A percentile compares a stretch with the other conserved stretches of the same genome.
phyloP scores from a whole-genome alignment of 2,888 invertebrate species.

The Molorchus minor region DNA sequence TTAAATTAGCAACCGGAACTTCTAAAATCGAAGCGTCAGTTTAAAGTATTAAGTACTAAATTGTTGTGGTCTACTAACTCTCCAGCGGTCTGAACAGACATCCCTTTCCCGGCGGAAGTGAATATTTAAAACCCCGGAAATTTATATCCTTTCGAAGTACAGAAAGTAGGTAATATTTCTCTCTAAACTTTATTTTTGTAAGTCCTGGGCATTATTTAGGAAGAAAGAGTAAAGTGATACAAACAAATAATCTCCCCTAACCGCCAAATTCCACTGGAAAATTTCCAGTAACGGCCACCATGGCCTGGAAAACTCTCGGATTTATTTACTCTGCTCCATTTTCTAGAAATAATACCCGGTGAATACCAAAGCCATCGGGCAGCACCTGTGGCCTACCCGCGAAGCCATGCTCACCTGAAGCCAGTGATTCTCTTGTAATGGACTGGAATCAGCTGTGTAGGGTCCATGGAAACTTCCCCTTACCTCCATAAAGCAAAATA shows the following conservation, averaged over 20 bases:
- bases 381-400: slow-evolving; percentile 55
- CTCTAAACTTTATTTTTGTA: slow-evolving; percentile 23
- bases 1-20: too few species aligned
- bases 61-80: not conserved
- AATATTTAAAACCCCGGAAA: slow-evolving; percentile 18
- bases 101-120: slow-evolving; percentile 1
- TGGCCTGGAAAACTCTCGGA: slow-evolving; percentile 49
- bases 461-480: not conserved
- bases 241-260: slow-evolving; percentile 45
- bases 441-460: not conserved
- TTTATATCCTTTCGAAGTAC: slow-evolving; percentile 20
- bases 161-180: slow-evolving; percentile 25
- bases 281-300: slow-evolving; percentile 45
- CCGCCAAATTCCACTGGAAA: slow-evolving; percentile 46
- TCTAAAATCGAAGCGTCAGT: not conserved
- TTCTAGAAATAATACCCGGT: slow-evolving; percentile 60
- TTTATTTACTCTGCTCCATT: slow-evolving; percentile 60
- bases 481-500: too few species aligned
- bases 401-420: too few species aligned
- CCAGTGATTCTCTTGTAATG: too few species aligned
- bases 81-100: too few species aligned
- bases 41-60: not conserved
- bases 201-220: slow-evolving; percentile 17
- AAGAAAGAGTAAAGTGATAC: slow-evolving; percentile 36
- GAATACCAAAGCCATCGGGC: slow-evolving; percentile 54